Conservation (phyloP, 1,140 invertebrate genomes). For the Globodera ellingtonae region DNA sequence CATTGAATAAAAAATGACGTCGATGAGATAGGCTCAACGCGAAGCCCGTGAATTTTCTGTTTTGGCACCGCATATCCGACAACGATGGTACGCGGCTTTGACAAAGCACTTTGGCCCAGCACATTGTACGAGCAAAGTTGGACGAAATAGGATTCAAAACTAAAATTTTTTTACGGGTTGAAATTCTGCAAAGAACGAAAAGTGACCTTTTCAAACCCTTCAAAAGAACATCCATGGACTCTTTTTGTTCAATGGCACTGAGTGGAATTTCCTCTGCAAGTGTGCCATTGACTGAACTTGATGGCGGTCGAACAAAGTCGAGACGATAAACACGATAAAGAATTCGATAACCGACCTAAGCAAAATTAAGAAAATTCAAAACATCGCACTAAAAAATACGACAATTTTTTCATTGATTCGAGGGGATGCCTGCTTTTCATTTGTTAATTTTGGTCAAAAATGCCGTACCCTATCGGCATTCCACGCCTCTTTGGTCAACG, state of each 20-base stretch:
- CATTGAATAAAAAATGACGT: background rate
- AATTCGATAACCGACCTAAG: conserved; percentile 45
- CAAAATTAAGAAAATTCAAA: background rate
- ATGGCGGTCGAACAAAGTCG: too few species aligned
- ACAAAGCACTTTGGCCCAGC: conserved; percentile 6
- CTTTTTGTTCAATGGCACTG: too few species aligned
- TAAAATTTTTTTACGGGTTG: background rate
- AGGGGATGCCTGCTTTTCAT: background rate
- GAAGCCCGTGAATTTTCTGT: background rate
- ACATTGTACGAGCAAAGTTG: conserved; percentile 10
- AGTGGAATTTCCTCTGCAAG: too few species aligned
- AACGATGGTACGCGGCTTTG: background rate
- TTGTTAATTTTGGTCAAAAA: background rate
- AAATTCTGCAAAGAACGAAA: too few species aligned
- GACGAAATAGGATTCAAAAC: background rate
- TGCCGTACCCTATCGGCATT: conserved; percentile 6
- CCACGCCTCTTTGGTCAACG: background rate
- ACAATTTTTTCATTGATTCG: background rate
- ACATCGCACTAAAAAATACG: too few species aligned
- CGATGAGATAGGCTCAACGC: background rate
- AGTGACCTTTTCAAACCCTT: too few species aligned
- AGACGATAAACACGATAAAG: conserved; percentile 11
- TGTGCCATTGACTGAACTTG: too few species aligned
- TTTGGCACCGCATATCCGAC: background rate
- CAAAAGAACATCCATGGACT: too few species aligned